These are phyloP conservation scores for Eulimnadia texana DNA, from an alignment of 1,140 invertebrate genomes.

Conservation along the genomic window DNA sequence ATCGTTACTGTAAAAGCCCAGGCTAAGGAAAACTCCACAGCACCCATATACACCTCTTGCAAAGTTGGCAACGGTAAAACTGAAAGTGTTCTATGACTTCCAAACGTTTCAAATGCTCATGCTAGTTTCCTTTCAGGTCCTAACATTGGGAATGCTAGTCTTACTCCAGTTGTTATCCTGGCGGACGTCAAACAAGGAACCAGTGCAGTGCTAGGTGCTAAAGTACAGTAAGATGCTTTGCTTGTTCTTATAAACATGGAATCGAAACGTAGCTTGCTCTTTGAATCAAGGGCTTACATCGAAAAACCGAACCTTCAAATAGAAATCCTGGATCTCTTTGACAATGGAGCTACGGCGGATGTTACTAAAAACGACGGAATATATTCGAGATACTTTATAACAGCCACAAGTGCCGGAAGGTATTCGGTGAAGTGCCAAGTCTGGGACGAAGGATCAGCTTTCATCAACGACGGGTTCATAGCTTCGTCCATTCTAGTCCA, in stretches of 20 bases:
- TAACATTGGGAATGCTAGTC: no score
- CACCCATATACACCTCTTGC: not conserved
- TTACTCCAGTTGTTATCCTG: no score
- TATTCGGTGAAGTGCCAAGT: conserved; percentile 8
- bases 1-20: not conserved
- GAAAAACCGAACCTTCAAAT: not conserved
- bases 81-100: no score
- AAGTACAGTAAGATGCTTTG: no score
- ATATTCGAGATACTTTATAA: no score
- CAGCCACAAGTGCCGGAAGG: not conserved
- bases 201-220: no score
- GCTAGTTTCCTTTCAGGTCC: no score
- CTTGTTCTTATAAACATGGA: no score
- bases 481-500: no score
- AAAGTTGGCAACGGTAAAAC: not conserved
- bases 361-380: conserved; percentile 7
- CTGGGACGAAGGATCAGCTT: conserved; percentile 1
- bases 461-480: no score
- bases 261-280: not conserved
- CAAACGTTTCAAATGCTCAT: no score
- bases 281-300: not conserved
- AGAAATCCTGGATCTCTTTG: conserved; percentile 9
- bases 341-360: conserved; percentile 13
- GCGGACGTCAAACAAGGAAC: no score
- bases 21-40: not conserved